Evolutionary conservation across 2,797 vertebrate genomes (phyloP), one percentile per base, ranked within the genome.

Genomic region (Botia kubotai): DNA sequence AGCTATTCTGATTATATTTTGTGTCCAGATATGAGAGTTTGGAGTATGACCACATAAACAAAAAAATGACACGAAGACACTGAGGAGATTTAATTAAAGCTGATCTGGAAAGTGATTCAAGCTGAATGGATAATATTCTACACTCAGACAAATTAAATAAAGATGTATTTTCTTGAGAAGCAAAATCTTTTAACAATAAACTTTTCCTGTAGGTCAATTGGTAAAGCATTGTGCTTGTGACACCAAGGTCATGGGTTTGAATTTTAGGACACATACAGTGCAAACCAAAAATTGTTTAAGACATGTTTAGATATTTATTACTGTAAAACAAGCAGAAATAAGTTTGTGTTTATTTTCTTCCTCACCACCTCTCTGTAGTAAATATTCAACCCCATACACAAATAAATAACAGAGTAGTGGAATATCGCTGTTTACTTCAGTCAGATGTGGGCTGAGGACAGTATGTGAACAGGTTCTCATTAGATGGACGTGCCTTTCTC

Each of bases 1-100:
- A 84, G 74, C 80, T 82, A 84, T 84, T 82, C 62, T 26, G 16
- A 80, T 79, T 39, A 71, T 23, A 68, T 75, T 80, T 77, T 79
- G 48, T 33, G 39, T 71, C 55, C 5, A 46, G 16, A 23, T 60
- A 82, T 73, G 26, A 79, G 39, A 39, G 65, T 71, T 75, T 8
- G 67, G n/a, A 48, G 57, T 71, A 23, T 74, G 39, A 66, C 26
- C 7, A n/a, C 48, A 10, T 71, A 19, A 80, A n/a, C 68, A 50
- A 5, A 80, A n/a, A 72, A 50, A 5, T 58, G 19, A 78, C 66
- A 71, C 57, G 23, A 52, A 29, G n/a, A 80, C 13, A 67, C 17
- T 33, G 7, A 1, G 0, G 21, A 50, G 19, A 48, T 52, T 8
- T 3, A 43, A 67, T 57, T 10, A 68, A 39, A 69, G 16, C 58